Base-by-base conservation (phyloP, 2,113 vertebrate genomes). In the Xerus inauris region DNA sequence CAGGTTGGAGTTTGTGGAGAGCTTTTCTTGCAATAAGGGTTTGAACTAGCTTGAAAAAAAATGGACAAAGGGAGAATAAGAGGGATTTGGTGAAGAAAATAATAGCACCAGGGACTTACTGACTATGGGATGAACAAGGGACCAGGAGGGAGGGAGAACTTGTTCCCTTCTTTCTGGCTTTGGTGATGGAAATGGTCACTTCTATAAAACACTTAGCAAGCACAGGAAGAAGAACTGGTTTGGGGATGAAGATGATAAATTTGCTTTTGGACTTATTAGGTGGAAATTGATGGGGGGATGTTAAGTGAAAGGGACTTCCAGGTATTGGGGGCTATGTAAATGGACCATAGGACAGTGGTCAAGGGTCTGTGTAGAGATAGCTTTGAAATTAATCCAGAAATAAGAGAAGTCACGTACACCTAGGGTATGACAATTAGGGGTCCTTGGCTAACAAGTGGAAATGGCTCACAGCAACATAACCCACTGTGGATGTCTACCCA, bases 331-430 rank as follows among this genome's bases (percentile, higher is more conserved):
- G 64, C 30, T 30, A 49, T 6, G 16, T 28, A 45, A 35, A n/a
- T 69, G 59, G 19, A 71, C 65, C 20, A 42, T 45, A 57, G 38
- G n/a, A 54, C 7, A 71, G 11, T 10, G 62, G 28, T 45, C 71
- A 89, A 91, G 17, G 20, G 38, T 69, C 73, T 22, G 35, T 76
- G 32, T 67, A 92, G 77, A 93, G 30, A 67, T 0, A 38, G 22
- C n/a, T 72, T 89, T 76, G 62, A 59, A 90, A 90, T 85, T 67
- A 76, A 86, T 62, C 10, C 35, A 82, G 11, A 96, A 77, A 16
- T n/a, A 92, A 59, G 7, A 10, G 54, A 88, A 64, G 20, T 67
- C 54, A 65, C 11, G n/a, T 4, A 28, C 24, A n/a, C 49, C 32
- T 30, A 77, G 77, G 30, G 10, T 38, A 8, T 45, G 26, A 57